A percentile compares a stretch with the other conserved stretches of the same genome.
These are phyloP conservation scores for Nixonia krombeini DNA, from an alignment of 1,140 invertebrate species.

Conservation along the genomic window DNA sequence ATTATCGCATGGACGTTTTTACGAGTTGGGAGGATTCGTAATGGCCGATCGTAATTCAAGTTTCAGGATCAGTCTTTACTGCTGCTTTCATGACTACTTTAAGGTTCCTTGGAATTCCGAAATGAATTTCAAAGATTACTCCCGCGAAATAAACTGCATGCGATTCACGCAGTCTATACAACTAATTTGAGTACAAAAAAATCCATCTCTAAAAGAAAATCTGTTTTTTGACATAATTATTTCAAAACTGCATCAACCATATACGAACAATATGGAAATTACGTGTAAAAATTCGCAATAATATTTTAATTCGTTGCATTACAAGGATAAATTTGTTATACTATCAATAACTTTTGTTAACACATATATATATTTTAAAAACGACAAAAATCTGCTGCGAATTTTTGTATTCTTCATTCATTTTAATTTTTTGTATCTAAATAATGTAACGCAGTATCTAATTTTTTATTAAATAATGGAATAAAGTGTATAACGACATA, in stretches of 20 bases:
- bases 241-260: not conserved
- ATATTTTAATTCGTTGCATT: no score
- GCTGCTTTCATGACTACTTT: constrained; percentile 23
- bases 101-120: constrained; percentile 21
- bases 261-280: no score
- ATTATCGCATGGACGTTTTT: constrained; percentile 25
- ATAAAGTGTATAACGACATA: no score
- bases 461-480: no score
- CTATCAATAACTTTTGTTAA: no score
- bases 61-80: constrained; percentile 14
- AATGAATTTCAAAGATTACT: constrained; percentile 20
- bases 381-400: no score
- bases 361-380: no score
- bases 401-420: no score
- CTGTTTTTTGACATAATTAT: not conserved
- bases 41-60: constrained; percentile 23
- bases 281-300: no score
- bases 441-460: no score
- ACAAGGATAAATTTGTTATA: no score
- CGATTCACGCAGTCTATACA: not conserved
- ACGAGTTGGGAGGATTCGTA: constrained; percentile 12
- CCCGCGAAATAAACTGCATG: not conserved
- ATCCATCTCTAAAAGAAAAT: not conserved
- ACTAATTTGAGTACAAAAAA: not conserved
- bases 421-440: no score